Evolutionary conservation across 2,797 vertebrate species (phyloP).

Genomic region (Dermochelys coriacea): DNA sequence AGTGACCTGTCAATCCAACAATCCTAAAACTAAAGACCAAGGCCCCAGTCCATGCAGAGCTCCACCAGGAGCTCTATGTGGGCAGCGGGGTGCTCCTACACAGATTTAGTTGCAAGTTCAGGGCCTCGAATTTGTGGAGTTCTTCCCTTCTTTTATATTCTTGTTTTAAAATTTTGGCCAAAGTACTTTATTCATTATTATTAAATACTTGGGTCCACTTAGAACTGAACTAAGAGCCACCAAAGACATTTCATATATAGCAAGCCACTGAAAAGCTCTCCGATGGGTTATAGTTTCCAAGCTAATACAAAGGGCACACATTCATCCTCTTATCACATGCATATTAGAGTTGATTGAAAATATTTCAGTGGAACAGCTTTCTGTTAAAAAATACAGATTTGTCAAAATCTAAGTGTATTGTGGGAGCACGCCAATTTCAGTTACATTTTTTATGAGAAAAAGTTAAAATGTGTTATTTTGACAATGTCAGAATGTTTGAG

Average conservation of each 20-base stretch:
- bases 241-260: not conserved
- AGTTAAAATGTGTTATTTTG: not conserved
- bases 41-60: not conserved
- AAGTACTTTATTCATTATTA: not conserved
- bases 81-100: not conserved
- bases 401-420: not conserved
- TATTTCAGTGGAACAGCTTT: not conserved
- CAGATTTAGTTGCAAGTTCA: not conserved
- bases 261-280: not conserved
- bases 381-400: not conserved
- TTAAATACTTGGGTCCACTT: not conserved
- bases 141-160: not conserved
- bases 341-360: not conserved
- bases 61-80: not conserved
- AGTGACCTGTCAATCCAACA: not conserved
- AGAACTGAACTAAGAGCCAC: not conserved
- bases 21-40: not conserved
- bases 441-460: not conserved
- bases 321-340: not conserved
- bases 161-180: not conserved
- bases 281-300: not conserved
- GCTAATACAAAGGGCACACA: not conserved
- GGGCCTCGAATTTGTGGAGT: not conserved
- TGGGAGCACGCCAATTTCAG: not conserved
- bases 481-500: not conserved